Conservation (phyloP, 1,140 invertebrate species). For the Periplaneta americana region DNA sequence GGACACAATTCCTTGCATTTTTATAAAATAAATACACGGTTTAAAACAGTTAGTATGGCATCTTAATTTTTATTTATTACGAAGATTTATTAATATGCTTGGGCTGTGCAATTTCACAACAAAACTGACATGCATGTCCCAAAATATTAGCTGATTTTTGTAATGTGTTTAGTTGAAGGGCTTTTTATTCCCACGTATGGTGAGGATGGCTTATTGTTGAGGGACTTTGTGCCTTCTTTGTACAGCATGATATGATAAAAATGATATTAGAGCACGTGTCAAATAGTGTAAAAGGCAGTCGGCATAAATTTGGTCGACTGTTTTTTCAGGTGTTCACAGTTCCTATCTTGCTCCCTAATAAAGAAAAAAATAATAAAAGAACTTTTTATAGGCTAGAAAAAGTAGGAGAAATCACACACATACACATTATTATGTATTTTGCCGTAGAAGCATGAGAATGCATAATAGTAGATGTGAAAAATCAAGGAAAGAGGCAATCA, state of each 20-base stretch:
- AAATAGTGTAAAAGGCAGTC: constrained; percentile 23
- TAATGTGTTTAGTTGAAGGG: constrained; percentile 3
- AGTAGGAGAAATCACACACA: constrained; percentile 9
- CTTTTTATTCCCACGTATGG: background rate
- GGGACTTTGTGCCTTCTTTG: constrained; percentile 27
- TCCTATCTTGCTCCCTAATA: constrained; percentile 28
- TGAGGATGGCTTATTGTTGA: constrained; percentile 17
- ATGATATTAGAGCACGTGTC: constrained; percentile 27
- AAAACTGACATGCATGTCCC: background rate
- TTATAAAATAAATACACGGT: too few relatives aligned
- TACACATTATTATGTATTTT: constrained; percentile 19
- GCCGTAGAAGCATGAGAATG: constrained; percentile 14
- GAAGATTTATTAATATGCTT: too few relatives aligned
- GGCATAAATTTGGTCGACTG: constrained; percentile 8
- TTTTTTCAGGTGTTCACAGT: constrained; percentile 28
- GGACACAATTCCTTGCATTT: too few relatives aligned
- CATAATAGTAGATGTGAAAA: constrained; percentile 10
- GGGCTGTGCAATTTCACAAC: background rate
- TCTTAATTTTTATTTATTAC: too few relatives aligned
- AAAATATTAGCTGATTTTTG: background rate
- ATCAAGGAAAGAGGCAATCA: constrained; percentile 10
- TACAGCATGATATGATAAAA: constrained; percentile 21
- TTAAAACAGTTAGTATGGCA: too few relatives aligned
- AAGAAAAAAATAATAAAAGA: constrained; percentile 15
- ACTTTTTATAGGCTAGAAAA: constrained; percentile 21